Percentiles rank a stretch among this genome's conserved stretches.
phyloP scores from a whole-genome alignment of 1,140 invertebrate genomes.

The Papilio xuthus region DNA sequence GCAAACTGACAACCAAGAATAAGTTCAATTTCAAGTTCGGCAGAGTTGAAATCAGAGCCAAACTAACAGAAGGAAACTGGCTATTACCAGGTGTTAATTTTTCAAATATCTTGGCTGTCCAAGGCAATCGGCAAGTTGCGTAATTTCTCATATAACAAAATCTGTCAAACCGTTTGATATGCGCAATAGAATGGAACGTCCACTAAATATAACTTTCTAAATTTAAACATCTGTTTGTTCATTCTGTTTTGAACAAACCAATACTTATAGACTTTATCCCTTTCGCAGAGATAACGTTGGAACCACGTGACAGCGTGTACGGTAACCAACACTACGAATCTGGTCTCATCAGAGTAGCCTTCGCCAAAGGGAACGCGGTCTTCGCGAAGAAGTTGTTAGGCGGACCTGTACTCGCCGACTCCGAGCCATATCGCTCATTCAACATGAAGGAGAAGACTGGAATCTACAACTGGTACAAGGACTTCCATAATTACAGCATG shows the following conservation, averaged over 20 bases:
- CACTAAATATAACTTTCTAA: background rate
- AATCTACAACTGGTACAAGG: conserved; percentile 81
- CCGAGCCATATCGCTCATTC: conserved; percentile 63
- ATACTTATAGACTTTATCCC: conserved; percentile 14
- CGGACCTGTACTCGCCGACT: conserved; percentile 67
- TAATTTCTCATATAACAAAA: too few species aligned
- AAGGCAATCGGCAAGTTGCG: too few species aligned
- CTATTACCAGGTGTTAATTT: conserved; percentile 84
- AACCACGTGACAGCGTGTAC: conserved; percentile 80
- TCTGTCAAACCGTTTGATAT: background rate
- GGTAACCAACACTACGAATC: conserved; percentile 79
- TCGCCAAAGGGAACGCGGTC: conserved; percentile 75
- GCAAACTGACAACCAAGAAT: conserved; percentile 83
- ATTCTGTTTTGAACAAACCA: background rate
- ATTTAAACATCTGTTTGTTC: background rate
- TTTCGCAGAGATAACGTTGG: conserved; percentile 81
- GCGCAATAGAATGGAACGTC: background rate
- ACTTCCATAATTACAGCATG: conserved; percentile 85
- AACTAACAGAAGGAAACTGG: conserved; percentile 89
- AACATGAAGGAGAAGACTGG: conserved; percentile 65
- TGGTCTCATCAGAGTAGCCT: conserved; percentile 78
- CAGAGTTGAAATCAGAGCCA: conserved; percentile 86
- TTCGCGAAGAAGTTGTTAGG: conserved; percentile 68
- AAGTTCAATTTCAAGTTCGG: conserved; percentile 86
- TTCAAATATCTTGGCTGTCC: background rate